Evolutionary conservation across 2,888 invertebrate species (phyloP).

Genomic region (Polietes domitor): DNA sequence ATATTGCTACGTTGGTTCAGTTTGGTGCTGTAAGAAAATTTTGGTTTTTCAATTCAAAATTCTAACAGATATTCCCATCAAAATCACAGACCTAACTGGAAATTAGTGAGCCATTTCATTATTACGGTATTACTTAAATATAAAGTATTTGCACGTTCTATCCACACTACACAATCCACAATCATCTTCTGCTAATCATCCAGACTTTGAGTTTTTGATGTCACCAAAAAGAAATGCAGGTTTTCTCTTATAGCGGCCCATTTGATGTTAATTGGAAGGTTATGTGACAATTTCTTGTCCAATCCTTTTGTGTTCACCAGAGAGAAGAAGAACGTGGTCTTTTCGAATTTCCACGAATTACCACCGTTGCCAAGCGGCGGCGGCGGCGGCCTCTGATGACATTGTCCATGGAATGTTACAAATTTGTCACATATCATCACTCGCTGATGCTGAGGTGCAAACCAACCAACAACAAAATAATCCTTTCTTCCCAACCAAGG

Average conservation of each 20-base stretch:
- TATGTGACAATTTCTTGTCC: background rate
- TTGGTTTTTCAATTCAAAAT: too few species aligned
- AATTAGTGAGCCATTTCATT: too few species aligned
- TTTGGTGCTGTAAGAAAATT: too few species aligned
- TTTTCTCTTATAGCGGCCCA: background rate
- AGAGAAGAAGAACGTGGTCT: background rate
- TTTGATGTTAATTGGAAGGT: slow-evolving; percentile 3
- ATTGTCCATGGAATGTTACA: slow-evolving; percentile 22
- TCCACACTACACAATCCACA: too few species aligned
- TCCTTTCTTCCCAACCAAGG: slow-evolving; percentile 14
- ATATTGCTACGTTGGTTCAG: too few species aligned
- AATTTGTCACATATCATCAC: slow-evolving; percentile 41
- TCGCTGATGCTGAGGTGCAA: too few species aligned
- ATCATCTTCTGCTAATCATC: too few species aligned
- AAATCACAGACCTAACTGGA: too few species aligned
- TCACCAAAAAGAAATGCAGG: background rate
- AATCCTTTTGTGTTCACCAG: background rate
- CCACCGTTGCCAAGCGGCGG: background rate
- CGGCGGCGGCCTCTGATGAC: background rate
- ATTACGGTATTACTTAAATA: too few species aligned
- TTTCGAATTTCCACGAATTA: background rate
- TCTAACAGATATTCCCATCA: too few species aligned
- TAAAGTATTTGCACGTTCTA: too few species aligned
- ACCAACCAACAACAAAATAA: background rate
- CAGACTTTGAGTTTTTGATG: background rate